Percentiles rank a stretch among this genome's conserved stretches.
phyloP scores from a whole-genome alignment of 2,797 vertebrate genomes.

The Sebastiscus tertius region DNA sequence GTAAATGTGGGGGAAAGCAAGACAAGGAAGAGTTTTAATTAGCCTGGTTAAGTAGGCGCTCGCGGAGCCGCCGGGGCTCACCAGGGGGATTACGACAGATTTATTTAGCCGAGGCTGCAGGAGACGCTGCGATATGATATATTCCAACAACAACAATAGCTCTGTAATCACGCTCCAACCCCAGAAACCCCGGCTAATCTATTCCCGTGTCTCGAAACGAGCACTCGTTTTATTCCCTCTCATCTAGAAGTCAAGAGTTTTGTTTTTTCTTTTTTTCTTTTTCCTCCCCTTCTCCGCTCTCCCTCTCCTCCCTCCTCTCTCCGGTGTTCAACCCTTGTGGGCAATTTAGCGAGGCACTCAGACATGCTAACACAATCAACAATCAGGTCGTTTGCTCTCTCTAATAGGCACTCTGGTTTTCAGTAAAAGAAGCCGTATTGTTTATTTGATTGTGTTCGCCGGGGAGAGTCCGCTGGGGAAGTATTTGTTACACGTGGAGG shows the following conservation, averaged over 20 bases:
- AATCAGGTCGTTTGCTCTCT: slow-evolving; percentile 78
- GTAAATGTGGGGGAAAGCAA: slow-evolving; percentile 74
- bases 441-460: slow-evolving; percentile 79
- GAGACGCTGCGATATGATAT: slow-evolving; percentile 82
- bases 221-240: slow-evolving; percentile 71
- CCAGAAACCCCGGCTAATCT: slow-evolving; percentile 73
- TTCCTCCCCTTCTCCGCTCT: slow-evolving; percentile 10
- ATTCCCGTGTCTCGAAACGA: slow-evolving; percentile 70
- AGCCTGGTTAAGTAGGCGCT: slow-evolving; percentile 80
- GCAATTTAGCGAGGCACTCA: slow-evolving; percentile 79
- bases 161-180: slow-evolving; percentile 77
- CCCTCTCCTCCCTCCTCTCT: slow-evolving; percentile 32
- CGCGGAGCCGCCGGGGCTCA: slow-evolving; percentile 71
- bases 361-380: slow-evolving; percentile 81
- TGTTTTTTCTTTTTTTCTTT: slow-evolving; percentile 43
- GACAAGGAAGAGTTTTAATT: slow-evolving; percentile 84
- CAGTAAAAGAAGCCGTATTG: slow-evolving; percentile 74
- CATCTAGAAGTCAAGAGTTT: slow-evolving; percentile 79
- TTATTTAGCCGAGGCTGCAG: slow-evolving; percentile 82
- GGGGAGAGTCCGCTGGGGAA: slow-evolving; percentile 68
- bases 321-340: slow-evolving; percentile 76
- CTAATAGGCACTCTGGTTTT: slow-evolving; percentile 77
- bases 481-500: slow-evolving; percentile 73
- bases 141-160: slow-evolving; percentile 81
- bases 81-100: slow-evolving; percentile 81